phyloP scores from a whole-genome alignment of 2,888 invertebrate genomes.

The Smittia aterrima region DNA sequence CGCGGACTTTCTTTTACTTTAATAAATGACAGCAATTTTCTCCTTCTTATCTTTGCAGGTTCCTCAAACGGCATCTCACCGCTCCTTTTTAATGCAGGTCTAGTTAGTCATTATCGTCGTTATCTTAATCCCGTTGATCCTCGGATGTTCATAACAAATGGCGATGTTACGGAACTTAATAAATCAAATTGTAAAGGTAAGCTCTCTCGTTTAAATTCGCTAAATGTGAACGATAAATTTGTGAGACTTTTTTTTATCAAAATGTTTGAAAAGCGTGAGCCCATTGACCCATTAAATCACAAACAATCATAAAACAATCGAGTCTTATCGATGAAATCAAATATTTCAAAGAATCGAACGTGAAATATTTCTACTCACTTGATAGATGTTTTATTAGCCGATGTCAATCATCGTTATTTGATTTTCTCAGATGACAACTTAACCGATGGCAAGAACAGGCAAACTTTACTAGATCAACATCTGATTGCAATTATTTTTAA shows the following conservation, averaged over 20 bases:
- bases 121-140: slow-evolving; percentile 40
- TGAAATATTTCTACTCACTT: neutral
- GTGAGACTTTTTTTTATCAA: neutral
- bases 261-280: slow-evolving; percentile 6
- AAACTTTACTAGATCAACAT: slow-evolving; percentile 9
- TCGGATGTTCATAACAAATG: slow-evolving; percentile 31
- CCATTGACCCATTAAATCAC: slow-evolving; percentile 29
- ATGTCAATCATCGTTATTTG: slow-evolving; percentile 22
- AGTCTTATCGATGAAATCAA: slow-evolving; percentile 28
- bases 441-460: neutral
- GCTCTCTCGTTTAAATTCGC: neutral
- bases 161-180: slow-evolving; percentile 22
- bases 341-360: neutral
- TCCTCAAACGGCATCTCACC: slow-evolving; percentile 33
- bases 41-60: neutral
- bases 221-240: neutral
- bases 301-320: slow-evolving; percentile 30
- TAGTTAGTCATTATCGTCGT: slow-evolving; percentile 42
- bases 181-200: slow-evolving; percentile 38
- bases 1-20: neutral
- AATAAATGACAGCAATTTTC: slow-evolving; percentile 9
- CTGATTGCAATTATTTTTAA: slow-evolving; percentile 41
- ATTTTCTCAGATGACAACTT: neutral
- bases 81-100: slow-evolving; percentile 40
- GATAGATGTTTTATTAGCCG: neutral